Base-by-base conservation (phyloP, 2,113 vertebrate species). In the Gavia stellata region DNA sequence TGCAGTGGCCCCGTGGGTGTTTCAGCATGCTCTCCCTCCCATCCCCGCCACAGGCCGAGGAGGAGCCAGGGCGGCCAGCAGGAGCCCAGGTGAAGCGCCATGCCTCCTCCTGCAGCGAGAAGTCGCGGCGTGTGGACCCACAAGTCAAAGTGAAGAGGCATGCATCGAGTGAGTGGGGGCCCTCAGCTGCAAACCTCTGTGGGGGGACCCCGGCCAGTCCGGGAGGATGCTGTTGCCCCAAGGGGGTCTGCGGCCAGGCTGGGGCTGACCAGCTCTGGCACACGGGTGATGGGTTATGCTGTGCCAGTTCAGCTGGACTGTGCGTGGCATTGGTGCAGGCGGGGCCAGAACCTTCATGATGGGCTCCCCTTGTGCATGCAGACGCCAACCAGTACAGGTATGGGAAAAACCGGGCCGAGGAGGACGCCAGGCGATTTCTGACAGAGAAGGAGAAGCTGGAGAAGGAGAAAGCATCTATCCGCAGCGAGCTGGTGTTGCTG, bases 381-480 rank as follows among this genome's bases (percentile, higher is more conserved):
- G 99, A 99, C 82, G 98, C 98, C 93, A 99, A 99, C 97, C 99
- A 99, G 88, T 99, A 99, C 29, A 98, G 97, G 96, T 99, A 99
- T 38, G 99, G 99, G 91, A 99, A 99, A 98, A 99, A 98, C 17
- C 98, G 99, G 86, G 99, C 99, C 0, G 99, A 99, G 92, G 99
- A 99, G 96, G 99, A 99, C 2, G 99, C 99, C 63, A 98, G 98
- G 75, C 98, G 97, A 9, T 99, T 99, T 97, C 97, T 99, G 94
- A 97, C 98, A 1, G 99, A 99, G 92, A 99, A 99, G 83, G 99
- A 99, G 95, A 98, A 98, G 92, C 97, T 99, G 97, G 99, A 99
- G 96, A 98, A 96, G 66, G 98, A 99, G 97, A 99, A 98, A 65
- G 98, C 99, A 5, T 96, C 90, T 0, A 99, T 99, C 84, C 98